Conservation (phyloP, 1,140 invertebrate species). For the Delia radicum region DNA sequence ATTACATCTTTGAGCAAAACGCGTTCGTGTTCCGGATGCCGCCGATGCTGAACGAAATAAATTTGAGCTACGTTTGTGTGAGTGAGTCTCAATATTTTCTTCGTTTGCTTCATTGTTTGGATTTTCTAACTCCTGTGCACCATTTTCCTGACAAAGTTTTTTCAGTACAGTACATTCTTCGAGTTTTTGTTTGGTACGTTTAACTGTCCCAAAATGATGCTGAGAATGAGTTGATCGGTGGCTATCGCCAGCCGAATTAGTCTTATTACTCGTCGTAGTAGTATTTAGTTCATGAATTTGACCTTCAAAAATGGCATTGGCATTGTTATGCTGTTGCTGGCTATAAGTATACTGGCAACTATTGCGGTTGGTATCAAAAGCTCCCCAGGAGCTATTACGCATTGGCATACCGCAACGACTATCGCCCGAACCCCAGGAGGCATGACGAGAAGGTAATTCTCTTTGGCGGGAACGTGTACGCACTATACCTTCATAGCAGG, state of each 20-base stretch:
- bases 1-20: conserved; percentile 45
- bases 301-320: conserved; percentile 45
- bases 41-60: conserved; percentile 46
- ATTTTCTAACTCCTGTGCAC: too few relatives aligned
- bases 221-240: conserved; percentile 36
- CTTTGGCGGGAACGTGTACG: conserved; percentile 52
- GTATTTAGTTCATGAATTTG: conserved; percentile 51
- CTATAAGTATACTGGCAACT: conserved; percentile 33
- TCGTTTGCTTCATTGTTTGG: not conserved
- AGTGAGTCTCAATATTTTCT: conserved; percentile 32
- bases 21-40: conserved; percentile 36
- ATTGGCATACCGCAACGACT: conserved; percentile 65
- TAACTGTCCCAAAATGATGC: conserved; percentile 67
- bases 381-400: conserved; percentile 73
- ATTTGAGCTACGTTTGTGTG: conserved; percentile 33
- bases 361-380: conserved; percentile 65
- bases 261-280: conserved; percentile 37
- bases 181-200: conserved; percentile 71
- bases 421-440: conserved; percentile 78
- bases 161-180: conserved; percentile 64
- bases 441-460: conserved; percentile 71
- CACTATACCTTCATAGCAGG: conserved; percentile 37
- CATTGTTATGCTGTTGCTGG: not conserved
- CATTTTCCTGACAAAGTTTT: conserved; percentile 58
- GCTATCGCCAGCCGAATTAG: conserved; percentile 26